These are phyloP conservation scores for Falco cherrug DNA, from an alignment of 2,797 vertebrate genomes.

Conservation along the genomic window DNA sequence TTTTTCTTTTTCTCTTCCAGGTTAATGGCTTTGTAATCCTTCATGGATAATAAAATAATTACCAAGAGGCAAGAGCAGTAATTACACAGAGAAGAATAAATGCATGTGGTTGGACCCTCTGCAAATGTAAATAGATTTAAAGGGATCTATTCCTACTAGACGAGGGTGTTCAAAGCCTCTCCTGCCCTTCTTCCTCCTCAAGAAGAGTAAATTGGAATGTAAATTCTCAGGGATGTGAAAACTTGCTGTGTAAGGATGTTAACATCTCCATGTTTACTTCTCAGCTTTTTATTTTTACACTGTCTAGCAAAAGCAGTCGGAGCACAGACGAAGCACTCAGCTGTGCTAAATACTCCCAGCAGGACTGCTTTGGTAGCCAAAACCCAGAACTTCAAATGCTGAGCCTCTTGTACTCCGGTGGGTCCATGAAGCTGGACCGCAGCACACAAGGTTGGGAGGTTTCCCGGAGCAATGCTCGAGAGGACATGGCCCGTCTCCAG, in stretches of 20 bases:
- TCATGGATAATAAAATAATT: slow-evolving; percentile 17
- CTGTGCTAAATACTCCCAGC: neutral
- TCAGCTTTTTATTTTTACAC: neutral
- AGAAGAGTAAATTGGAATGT: neutral
- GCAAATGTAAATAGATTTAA: neutral
- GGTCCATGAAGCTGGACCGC: fast-evolving
- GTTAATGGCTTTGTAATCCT: slow-evolving; percentile 30
- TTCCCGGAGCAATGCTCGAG: neutral
- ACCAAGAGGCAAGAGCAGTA: neutral
- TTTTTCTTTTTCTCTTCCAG: slow-evolving; percentile 32
- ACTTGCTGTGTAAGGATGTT: neutral
- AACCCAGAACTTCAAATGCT: neutral
- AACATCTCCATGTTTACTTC: neutral
- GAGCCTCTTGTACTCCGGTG: fast-evolving
- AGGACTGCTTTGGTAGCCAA: neutral
- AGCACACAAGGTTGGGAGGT: neutral
- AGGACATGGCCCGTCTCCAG: fast-evolving
- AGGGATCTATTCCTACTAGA: neutral
- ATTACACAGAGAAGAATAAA: slow-evolving; percentile 22
- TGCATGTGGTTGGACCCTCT: neutral
- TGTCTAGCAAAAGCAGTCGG: neutral
- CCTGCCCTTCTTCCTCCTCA: neutral
- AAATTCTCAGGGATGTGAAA: neutral
- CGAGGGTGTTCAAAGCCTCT: neutral
- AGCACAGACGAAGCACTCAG: neutral